phyloP scores from a whole-genome alignment of 2,888 invertebrate species.

The Lasioglossum oenotherae region DNA sequence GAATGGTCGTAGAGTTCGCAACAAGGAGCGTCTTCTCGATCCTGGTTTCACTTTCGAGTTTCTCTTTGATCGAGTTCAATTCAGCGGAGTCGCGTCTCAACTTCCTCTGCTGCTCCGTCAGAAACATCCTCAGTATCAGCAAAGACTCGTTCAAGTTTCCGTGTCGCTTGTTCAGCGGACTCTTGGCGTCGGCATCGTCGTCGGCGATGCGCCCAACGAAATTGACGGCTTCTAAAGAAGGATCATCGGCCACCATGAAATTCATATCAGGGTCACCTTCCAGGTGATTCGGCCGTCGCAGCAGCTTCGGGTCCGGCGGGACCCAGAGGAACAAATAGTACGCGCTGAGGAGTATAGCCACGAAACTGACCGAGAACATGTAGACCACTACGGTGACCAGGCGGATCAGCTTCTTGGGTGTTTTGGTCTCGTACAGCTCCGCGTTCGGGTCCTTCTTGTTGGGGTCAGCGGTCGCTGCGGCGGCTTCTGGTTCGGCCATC shows the following conservation, averaged over 20 bases:
- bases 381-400: conserved; percentile 93
- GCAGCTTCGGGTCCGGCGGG: conserved; percentile 86
- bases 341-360: conserved; percentile 91
- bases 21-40: conserved; percentile 3
- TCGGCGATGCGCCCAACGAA: background rate
- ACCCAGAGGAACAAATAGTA: conserved; percentile 94
- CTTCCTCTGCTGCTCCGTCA: conserved; percentile 39
- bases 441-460: conserved; percentile 67
- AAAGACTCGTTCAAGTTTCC: conserved; percentile 39
- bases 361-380: conserved; percentile 93
- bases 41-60: background rate
- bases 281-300: conserved; percentile 67
- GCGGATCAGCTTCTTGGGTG: conserved; percentile 85
- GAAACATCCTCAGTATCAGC: conserved; percentile 35
- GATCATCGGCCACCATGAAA: conserved; percentile 57
- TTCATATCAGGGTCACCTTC: conserved; percentile 68
- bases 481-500: conserved; percentile 68
- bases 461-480: conserved; percentile 27
- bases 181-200: background rate
- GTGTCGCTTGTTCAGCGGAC: background rate
- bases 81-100: background rate
- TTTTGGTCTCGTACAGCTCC: conserved; percentile 75
- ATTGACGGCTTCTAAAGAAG: background rate
- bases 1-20: conserved; percentile 35
- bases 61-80: background rate